Percentiles rank a stretch among this genome's conserved stretches.
phyloP scores from a whole-genome alignment of 2,113 vertebrate genomes.

The Sprattus sprattus region DNA sequence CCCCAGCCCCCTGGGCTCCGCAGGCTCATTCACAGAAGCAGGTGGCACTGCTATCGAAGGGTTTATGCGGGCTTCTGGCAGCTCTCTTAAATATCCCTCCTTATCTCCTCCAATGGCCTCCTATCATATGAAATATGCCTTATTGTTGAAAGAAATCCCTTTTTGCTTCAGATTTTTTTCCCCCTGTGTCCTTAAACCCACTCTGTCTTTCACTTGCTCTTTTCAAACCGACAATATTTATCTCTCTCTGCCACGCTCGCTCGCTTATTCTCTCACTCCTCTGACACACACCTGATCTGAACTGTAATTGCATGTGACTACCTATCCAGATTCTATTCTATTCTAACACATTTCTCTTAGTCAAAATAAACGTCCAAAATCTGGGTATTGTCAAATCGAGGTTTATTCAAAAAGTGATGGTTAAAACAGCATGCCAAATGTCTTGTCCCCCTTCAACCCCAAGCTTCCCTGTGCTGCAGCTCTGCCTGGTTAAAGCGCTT shows the following conservation, averaged over 20 bases:
- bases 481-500: conserved; percentile 55
- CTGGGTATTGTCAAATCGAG: conserved; percentile 35
- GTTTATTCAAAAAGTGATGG: conserved; percentile 6
- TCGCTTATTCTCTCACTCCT: conserved; percentile 14
- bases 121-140: conserved; percentile 44
- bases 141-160: conserved; percentile 44
- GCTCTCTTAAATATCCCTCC: conserved; percentile 48
- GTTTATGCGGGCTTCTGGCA: conserved; percentile 30
- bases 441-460: neutral
- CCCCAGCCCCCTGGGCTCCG: neutral
- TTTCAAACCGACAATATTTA: conserved; percentile 35
- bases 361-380: conserved; percentile 48
- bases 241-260: conserved; percentile 43
- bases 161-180: conserved; percentile 55
- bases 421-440: neutral
- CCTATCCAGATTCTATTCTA: conserved; percentile 56
- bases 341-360: conserved; percentile 49
- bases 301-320: conserved; percentile 63
- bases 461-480: conserved; percentile 20
- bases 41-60: conserved; percentile 24
- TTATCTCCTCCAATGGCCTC: conserved; percentile 53
- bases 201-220: neutral
- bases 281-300: conserved; percentile 49
- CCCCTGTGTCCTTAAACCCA: conserved; percentile 40
- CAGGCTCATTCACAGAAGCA: conserved; percentile 12